Percentiles rank a stretch among this genome's conserved stretches.
These are phyloP conservation scores for Spisula solida DNA, from an alignment of 2,888 invertebrate genomes.

Conservation along the genomic window DNA sequence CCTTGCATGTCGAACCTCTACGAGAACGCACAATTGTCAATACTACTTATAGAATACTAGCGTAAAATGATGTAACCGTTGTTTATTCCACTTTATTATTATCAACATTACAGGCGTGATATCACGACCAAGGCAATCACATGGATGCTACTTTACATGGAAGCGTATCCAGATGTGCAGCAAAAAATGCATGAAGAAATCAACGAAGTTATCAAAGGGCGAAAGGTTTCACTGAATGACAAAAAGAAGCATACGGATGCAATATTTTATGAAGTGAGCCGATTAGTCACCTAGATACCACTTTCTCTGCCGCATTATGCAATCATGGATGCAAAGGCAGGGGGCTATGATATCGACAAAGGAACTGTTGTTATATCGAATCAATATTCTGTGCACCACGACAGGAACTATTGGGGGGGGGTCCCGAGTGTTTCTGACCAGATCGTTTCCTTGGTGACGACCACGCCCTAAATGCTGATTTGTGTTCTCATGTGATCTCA, in stretches of 20 bases:
- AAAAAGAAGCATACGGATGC: slow-evolving; percentile 67
- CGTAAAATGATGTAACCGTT: too few species aligned
- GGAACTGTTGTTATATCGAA: slow-evolving; percentile 60
- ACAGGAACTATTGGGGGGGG: slow-evolving; percentile 49
- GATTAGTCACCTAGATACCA: slow-evolving; percentile 69
- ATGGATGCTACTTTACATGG: slow-evolving; percentile 74
- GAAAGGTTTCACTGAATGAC: slow-evolving; percentile 62
- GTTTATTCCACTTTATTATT: neutral
- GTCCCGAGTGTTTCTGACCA: slow-evolving; percentile 53
- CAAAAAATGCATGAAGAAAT: slow-evolving; percentile 75
- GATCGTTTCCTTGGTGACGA: slow-evolving; percentile 53
- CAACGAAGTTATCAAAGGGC: slow-evolving; percentile 54
- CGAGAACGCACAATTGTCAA: too few species aligned
- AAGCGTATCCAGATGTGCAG: slow-evolving; percentile 70
- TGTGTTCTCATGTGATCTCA: slow-evolving; percentile 63
- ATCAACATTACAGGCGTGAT: neutral
- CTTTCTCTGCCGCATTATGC: slow-evolving; percentile 75
- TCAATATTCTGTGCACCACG: slow-evolving; percentile 62
- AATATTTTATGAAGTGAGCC: slow-evolving; percentile 69
- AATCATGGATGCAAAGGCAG: slow-evolving; percentile 50
- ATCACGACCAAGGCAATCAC: slow-evolving; percentile 3
- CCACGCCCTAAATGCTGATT: slow-evolving; percentile 33
- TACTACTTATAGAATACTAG: too few species aligned
- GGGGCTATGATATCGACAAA: slow-evolving; percentile 35
- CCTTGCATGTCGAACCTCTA: too few species aligned